These are phyloP conservation scores for Salarias fasciatus DNA, from an alignment of 2,797 vertebrate genomes.

Conservation along the genomic window DNA sequence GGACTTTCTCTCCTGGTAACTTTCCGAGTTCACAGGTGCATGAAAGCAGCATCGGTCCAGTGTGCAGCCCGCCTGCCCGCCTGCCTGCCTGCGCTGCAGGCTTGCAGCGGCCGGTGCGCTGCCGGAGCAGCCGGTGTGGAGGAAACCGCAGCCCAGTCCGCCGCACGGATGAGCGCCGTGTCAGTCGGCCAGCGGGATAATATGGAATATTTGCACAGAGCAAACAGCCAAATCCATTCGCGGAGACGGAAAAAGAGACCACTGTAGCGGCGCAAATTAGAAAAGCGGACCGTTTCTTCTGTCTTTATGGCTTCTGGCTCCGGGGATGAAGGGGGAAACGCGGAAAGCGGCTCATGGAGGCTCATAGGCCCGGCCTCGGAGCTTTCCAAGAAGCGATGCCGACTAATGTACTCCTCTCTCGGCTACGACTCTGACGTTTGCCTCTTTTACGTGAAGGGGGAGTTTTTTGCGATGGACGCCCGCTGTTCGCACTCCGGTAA, in stretches of 20 bases:
- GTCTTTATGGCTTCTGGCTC: conserved; percentile 72
- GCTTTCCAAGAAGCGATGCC: conserved; percentile 78
- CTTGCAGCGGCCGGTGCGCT: background rate
- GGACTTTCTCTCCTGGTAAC: too few relatives aligned
- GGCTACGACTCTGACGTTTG: conserved; percentile 76
- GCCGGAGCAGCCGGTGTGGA: conserved; percentile 11
- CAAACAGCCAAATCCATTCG: conserved; percentile 24
- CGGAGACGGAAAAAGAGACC: conserved; percentile 18
- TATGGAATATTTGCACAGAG: conserved; percentile 38
- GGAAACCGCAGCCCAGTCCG: conserved; percentile 3
- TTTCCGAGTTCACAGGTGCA: too few relatives aligned
- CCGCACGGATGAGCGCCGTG: conserved; percentile 5
- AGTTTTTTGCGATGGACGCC: conserved; percentile 84
- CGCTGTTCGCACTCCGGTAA: conserved; percentile 82
- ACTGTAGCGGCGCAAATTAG: conserved; percentile 16
- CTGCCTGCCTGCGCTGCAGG: background rate
- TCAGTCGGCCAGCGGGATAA: conserved; percentile 3
- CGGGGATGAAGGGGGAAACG: conserved; percentile 46
- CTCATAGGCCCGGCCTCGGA: conserved; percentile 72
- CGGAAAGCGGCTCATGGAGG: conserved; percentile 70
- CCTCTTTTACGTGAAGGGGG: conserved; percentile 77
- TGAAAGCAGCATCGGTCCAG: too few relatives aligned
- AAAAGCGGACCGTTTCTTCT: conserved; percentile 20
- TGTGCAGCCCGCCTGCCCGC: too few relatives aligned
- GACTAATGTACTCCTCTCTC: conserved; percentile 74